Conservation (phyloP, 2,113 vertebrate genomes). For the Caranx melampygus region DNA sequence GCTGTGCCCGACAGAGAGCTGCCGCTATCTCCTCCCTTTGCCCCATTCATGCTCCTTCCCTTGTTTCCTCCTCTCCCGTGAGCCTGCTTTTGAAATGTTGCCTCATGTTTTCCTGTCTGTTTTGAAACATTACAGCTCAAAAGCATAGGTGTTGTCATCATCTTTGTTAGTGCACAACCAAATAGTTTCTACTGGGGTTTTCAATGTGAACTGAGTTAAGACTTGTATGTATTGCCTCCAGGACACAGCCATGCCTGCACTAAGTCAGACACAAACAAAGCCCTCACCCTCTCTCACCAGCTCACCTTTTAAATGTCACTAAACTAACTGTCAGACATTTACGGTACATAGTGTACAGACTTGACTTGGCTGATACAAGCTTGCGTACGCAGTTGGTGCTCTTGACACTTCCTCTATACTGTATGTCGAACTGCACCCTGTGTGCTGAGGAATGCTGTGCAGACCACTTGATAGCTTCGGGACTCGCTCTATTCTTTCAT, state of each 20-base stretch:
- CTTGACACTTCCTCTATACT: not conserved
- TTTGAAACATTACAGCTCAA: constrained; percentile 27
- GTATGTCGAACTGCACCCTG: not conserved
- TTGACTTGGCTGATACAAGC: not conserved
- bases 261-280: not conserved
- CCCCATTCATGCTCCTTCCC: constrained; percentile 44
- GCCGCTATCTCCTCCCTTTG: constrained; percentile 52
- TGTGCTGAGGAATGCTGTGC: not conserved
- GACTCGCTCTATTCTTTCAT: not conserved
- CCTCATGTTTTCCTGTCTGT: constrained; percentile 1
- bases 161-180: not conserved
- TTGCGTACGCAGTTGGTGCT: not conserved
- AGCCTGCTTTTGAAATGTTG: constrained; percentile 19
- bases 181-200: not conserved
- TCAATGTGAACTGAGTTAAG: no score
- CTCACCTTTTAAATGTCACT: not conserved
- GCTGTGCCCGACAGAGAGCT: constrained; percentile 64
- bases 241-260: not conserved
- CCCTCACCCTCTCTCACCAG: no score
- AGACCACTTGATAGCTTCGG: not conserved
- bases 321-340: not conserved
- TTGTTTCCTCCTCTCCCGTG: not conserved
- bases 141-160: not conserved
- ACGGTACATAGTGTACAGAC: not conserved
- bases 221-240: no score